Evolutionary conservation across 2,797 vertebrate genomes (phyloP).

Genomic region (Bovichtus diacanthus): DNA sequence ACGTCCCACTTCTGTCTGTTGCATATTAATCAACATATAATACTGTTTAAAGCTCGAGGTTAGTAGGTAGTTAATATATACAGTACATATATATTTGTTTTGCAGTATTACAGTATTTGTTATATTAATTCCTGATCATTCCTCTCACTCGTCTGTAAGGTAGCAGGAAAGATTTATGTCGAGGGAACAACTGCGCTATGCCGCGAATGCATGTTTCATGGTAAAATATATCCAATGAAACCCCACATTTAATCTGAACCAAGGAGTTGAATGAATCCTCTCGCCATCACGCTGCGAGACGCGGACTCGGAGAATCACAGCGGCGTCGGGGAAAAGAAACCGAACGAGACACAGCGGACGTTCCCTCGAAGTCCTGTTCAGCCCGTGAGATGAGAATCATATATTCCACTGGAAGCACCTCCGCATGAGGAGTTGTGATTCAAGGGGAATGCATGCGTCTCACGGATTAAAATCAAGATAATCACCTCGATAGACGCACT

Average conservation of each 20-base stretch:
- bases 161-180: background rate
- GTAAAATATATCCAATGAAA: too few relatives aligned
- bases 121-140: background rate
- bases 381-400: constrained; percentile 22
- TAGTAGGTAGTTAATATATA: too few relatives aligned
- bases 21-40: too few relatives aligned
- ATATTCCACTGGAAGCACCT: background rate
- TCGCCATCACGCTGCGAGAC: background rate
- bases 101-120: too few relatives aligned
- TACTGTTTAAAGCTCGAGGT: too few relatives aligned
- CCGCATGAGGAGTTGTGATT: constrained; percentile 8
- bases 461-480: constrained; percentile 53
- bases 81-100: too few relatives aligned
- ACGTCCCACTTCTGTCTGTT: too few relatives aligned
- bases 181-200: too few relatives aligned
- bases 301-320: background rate
- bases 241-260: too few relatives aligned
- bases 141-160: constrained; percentile 7
- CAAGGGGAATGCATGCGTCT: constrained; percentile 10
- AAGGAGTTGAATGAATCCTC: too few relatives aligned
- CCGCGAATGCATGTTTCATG: too few relatives aligned
- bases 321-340: background rate
- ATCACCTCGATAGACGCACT: constrained; percentile 53
- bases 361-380: background rate
- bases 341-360: background rate